Evolutionary conservation across 2,113 vertebrate genomes (phyloP).

Genomic region (Myrmophylax atrothorax): DNA sequence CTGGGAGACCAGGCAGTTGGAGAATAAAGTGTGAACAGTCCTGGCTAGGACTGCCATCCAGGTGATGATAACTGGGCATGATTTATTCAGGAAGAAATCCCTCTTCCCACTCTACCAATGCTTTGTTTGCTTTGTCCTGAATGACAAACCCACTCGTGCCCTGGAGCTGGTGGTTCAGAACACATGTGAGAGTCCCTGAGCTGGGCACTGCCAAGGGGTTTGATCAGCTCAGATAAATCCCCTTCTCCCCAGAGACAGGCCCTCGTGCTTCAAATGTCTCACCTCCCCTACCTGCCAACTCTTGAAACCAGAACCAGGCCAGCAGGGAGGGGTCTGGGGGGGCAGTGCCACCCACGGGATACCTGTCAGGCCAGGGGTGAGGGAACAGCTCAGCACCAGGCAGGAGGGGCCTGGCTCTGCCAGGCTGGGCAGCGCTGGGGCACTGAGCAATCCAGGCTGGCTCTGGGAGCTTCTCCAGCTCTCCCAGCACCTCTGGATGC

Average conservation of each 20-base stretch:
- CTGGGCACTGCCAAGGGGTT: slow-evolving; percentile 20
- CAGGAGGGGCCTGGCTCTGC: not conserved
- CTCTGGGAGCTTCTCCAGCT: not conserved
- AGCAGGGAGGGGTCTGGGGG: not conserved
- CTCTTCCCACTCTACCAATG: not conserved
- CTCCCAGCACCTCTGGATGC: not conserved
- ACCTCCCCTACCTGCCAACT: slow-evolving; percentile 42
- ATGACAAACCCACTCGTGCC: not conserved
- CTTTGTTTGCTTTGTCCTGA: slow-evolving; percentile 40
- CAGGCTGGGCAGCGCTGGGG: not conserved
- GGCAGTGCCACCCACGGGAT: not conserved
- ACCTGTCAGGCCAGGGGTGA: not conserved
- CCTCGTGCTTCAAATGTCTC: slow-evolving; percentile 4
- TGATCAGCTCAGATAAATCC: slow-evolving; percentile 42
- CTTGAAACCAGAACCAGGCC: slow-evolving; percentile 1
- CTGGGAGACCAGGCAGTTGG: not conserved
- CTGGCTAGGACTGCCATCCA: not conserved
- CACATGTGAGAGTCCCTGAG: not conserved
- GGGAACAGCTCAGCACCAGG: not conserved
- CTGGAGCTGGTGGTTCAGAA: not conserved
- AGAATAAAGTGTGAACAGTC: not conserved
- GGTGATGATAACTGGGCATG: not conserved
- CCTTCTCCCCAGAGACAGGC: not conserved
- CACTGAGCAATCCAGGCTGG: not conserved
- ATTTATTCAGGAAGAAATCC: slow-evolving; percentile 44